These are phyloP conservation scores for Calameuta pallipes DNA, from an alignment of 2,888 invertebrate species.

Conservation along the genomic window DNA sequence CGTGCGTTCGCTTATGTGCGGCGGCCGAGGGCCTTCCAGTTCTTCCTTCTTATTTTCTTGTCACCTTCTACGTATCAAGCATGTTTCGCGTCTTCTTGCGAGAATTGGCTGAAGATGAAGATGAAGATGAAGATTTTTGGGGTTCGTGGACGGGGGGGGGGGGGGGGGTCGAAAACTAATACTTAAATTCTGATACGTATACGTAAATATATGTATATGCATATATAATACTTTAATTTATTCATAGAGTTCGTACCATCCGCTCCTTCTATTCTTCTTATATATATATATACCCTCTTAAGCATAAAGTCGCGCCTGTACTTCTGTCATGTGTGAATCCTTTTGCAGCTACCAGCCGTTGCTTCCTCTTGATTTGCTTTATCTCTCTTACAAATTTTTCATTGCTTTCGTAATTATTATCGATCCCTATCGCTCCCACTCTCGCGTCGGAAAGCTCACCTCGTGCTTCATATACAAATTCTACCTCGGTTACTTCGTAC, in stretches of 20 bases:
- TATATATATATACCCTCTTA: not conserved
- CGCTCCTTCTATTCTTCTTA: not conserved
- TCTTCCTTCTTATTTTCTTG: not conserved
- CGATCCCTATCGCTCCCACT: conserved; percentile 1
- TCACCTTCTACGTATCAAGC: not conserved
- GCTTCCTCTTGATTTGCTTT: not conserved
- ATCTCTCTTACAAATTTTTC: conserved; percentile 9
- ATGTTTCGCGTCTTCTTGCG: not conserved
- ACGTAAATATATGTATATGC: conserved; percentile 58
- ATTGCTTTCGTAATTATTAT: not conserved
- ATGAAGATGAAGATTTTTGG: not conserved
- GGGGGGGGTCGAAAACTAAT: conserved; percentile 50
- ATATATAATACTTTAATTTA: conserved; percentile 57
- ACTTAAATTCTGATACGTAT: conserved; percentile 48
- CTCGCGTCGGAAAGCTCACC: conserved; percentile 9
- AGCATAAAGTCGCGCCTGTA: conserved; percentile 3
- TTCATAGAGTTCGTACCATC: conserved; percentile 42
- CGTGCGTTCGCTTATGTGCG: not conserved
- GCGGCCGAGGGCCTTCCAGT: not conserved
- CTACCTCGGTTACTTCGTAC: conserved; percentile 46
- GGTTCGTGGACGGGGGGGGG: conserved; percentile 37
- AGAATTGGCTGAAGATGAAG: not conserved
- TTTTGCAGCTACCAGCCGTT: not conserved
- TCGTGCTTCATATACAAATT: conserved; percentile 33
- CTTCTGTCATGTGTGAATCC: not conserved